Base-by-base conservation (phyloP, 2,888 invertebrate species). In the Agrotis clavis region DNA sequence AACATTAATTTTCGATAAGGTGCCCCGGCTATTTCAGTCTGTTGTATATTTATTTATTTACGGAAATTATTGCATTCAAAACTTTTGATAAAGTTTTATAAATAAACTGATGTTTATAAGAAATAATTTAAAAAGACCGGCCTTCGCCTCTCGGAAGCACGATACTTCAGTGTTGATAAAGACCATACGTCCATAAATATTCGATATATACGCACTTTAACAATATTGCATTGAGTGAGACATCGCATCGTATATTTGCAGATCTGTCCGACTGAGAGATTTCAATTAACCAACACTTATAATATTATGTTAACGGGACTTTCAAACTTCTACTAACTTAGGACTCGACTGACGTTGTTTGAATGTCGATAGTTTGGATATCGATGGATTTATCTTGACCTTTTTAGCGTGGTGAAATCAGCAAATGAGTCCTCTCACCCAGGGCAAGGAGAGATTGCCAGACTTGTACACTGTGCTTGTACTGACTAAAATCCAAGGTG, bases 201-300 rank as follows among this genome's bases (percentile, higher is more conserved):
- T 18, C 11, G 59, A 16, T 60, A 14, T 53, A 64, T 62, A 75
- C 53, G 21, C 45, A 18, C 25, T 18, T 65, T 65, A 71, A 71
- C 60, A 71, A 71, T 64, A 71, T 64, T 63, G 56, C 41, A 67
- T 56, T 59, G 54, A 60, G 54, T 11, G 56, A 41, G 41, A 41
- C 41, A 41, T 53, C 51, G n/a, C 7, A 60, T 51, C 80, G 67
- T 72, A 80, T 73, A 72, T 80, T 57, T 57, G 66, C 73, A 18
- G 68, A 77, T 69, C 80, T 63, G 68, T 73, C 74, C 53, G 30
- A 51, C 30, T 1, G 54, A 53, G 77, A 77, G 80, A 70, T 77
- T 80, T 80, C 80, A 80, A 80, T 80, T 80, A 80, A 80, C 50
- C 59, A 56, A 56, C 35, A 50, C 53, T 51, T 63, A 41, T 41